A percentile compares a stretch with the other conserved stretches of the same genome.
Evolutionary conservation across 2,888 invertebrate species (phyloP).

Genomic region (Anodontia alba): DNA sequence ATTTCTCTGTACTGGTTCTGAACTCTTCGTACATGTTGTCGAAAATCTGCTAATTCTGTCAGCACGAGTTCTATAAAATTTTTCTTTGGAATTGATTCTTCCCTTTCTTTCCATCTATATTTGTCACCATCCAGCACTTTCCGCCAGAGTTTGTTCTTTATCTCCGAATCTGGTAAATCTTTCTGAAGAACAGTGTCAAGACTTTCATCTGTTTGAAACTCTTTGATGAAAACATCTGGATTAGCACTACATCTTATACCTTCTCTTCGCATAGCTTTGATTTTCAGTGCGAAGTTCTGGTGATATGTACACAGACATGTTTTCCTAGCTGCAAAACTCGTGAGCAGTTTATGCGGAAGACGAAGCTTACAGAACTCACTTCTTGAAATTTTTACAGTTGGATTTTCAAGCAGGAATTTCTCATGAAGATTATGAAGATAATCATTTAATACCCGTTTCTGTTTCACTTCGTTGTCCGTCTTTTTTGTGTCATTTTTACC

Average conservation of each 20-base stretch:
- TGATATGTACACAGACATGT: constrained; percentile 38
- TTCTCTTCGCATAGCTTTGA: constrained; percentile 21
- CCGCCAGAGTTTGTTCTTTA: too few species aligned
- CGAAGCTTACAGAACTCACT: constrained; percentile 24
- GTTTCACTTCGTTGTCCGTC: not conserved
- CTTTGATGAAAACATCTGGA: constrained; percentile 16
- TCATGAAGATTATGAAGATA: constrained; percentile 29
- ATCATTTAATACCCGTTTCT: constrained; percentile 33
- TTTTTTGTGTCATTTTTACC: constrained; percentile 32
- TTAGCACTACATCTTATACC: not conserved
- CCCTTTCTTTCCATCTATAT: constrained; percentile 24
- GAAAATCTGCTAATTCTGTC: constrained; percentile 21
- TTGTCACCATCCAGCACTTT: constrained; percentile 28
- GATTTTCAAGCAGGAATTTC: constrained; percentile 39
- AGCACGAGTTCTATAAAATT: constrained; percentile 26
- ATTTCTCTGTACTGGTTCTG: constrained; percentile 44
- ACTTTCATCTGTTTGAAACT: not conserved
- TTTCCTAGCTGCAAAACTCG: constrained; percentile 17
- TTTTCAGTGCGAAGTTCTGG: constrained; percentile 45
- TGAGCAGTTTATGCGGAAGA: constrained; percentile 18
- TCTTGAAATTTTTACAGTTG: constrained; percentile 6
- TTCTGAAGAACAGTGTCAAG: not conserved
- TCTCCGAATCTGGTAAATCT: too few species aligned
- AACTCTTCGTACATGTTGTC: constrained; percentile 29
- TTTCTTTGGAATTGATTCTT: constrained; percentile 4